phyloP scores from a whole-genome alignment of 2,888 invertebrate species.

The Phragmatobia fuliginosa region DNA sequence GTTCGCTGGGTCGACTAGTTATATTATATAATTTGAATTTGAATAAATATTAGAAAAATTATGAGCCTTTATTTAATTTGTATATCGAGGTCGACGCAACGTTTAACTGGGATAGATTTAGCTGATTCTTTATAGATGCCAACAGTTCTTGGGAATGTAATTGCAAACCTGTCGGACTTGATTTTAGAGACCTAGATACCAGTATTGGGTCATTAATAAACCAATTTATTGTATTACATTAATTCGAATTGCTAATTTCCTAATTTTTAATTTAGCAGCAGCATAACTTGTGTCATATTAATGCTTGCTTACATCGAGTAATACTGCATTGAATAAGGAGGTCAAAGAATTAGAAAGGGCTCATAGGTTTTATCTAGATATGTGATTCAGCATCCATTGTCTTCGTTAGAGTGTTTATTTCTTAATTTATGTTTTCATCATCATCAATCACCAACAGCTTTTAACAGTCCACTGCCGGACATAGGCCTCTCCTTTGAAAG shows the following conservation, averaged over 20 bases:
- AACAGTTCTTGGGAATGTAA: too few species aligned
- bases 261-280: background rate
- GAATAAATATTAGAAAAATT: too few species aligned
- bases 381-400: background rate
- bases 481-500: too few species aligned
- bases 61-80: too few species aligned
- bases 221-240: background rate
- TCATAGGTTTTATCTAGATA: background rate
- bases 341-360: constrained; percentile 18
- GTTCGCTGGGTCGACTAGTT: too few species aligned
- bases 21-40: too few species aligned
- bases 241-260: background rate
- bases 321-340: constrained; percentile 7
- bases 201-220: background rate
- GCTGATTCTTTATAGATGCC: too few species aligned
- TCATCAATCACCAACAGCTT: too few species aligned
- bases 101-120: too few species aligned
- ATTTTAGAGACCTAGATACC: background rate
- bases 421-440: too few species aligned
- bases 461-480: too few species aligned
- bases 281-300: constrained; percentile 11
- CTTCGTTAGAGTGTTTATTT: background rate
- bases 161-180: background rate
- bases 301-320: constrained; percentile 7
- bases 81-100: too few species aligned